These are phyloP conservation scores for Iphiclides podalirius DNA, from an alignment of 2,888 invertebrate genomes.

Conservation along the genomic window DNA sequence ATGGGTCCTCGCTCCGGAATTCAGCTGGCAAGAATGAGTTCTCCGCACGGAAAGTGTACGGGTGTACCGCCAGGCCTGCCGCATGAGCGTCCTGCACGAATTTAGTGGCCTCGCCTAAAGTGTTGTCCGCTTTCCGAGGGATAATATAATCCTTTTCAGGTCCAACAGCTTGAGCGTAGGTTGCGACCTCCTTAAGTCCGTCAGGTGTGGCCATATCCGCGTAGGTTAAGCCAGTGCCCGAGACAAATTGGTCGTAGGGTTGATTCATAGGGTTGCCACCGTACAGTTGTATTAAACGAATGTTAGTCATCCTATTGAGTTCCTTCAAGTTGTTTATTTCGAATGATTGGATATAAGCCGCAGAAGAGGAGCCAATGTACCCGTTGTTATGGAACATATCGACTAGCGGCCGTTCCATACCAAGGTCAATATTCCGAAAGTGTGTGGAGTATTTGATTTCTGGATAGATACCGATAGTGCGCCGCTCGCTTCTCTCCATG, in stretches of 20 bases:
- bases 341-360: conserved; percentile 68
- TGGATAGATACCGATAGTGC: conserved; percentile 62
- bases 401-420: conserved; percentile 59
- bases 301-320: conserved; percentile 53
- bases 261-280: conserved; percentile 36
- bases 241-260: conserved; percentile 54
- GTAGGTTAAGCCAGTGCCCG: conserved; percentile 55
- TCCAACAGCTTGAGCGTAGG: conserved; percentile 64
- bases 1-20: conserved; percentile 45
- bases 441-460: conserved; percentile 68
- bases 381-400: conserved; percentile 59
- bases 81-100: conserved; percentile 61
- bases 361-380: conserved; percentile 49
- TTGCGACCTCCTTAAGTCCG: conserved; percentile 59
- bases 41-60: conserved; percentile 67
- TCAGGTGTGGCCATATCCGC: conserved; percentile 61
- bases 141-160: conserved; percentile 66
- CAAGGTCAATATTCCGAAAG: conserved; percentile 53
- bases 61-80: conserved; percentile 65
- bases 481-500: conserved; percentile 50
- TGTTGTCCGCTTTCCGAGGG: conserved; percentile 48
- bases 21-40: conserved; percentile 59
- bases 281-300: conserved; percentile 58
- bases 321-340: conserved; percentile 66
- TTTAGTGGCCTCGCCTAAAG: conserved; percentile 48